Evolutionary conservation across 2,113 vertebrate genomes (phyloP).

Genomic region (Microtus oregoni): DNA sequence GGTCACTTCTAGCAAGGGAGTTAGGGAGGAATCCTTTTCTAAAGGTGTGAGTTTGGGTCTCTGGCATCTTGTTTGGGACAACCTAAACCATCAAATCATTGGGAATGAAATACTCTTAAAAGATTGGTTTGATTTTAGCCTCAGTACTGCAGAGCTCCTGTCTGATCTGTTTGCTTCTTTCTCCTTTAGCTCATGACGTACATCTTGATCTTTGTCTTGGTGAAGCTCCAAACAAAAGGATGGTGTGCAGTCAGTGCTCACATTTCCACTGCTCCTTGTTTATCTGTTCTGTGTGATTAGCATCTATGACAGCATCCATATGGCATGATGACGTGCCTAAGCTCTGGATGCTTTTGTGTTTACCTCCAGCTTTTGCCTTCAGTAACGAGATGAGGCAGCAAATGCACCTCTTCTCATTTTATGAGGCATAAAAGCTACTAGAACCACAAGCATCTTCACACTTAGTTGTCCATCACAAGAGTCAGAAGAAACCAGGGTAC

Average conservation of each 20-base stretch:
- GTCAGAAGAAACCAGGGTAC: background rate
- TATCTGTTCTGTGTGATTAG: background rate
- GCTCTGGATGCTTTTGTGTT: background rate
- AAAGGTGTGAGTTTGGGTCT: background rate
- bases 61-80: background rate
- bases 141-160: no score
- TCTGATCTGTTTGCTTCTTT: background rate
- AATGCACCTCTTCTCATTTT: background rate
- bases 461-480: background rate
- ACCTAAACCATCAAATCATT: background rate
- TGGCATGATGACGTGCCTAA: background rate
- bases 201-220: background rate
- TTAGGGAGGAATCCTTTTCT: background rate
- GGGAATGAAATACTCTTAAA: background rate
- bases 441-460: background rate
- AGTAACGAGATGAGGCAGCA: background rate
- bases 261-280: background rate
- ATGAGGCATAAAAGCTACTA: background rate
- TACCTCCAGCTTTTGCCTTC: background rate
- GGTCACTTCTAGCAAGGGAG: background rate
- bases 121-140: background rate
- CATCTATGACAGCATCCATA: background rate
- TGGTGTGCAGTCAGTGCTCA: background rate
- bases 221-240: background rate
- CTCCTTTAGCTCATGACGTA: background rate